Conservation (phyloP, 92 coral and sea anemone genomes). For the Bergia sp. region DNA sequence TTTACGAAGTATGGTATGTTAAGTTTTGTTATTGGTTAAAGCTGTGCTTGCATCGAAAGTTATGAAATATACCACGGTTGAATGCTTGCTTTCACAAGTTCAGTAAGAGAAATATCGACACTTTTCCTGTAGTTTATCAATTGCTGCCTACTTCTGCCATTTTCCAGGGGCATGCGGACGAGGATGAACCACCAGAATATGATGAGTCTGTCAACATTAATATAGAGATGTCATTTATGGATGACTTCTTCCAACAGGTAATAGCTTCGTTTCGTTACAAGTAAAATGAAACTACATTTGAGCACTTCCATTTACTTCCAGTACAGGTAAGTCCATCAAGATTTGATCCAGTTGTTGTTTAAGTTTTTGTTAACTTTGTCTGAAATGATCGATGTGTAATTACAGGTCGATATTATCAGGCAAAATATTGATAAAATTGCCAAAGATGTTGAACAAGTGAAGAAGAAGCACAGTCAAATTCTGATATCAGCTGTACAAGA, state of each 20-base stretch:
- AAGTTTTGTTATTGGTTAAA: background rate
- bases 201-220: constrained; percentile 29
- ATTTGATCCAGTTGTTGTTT: background rate
- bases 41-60: background rate
- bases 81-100: background rate
- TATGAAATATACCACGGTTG: background rate
- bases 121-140: background rate
- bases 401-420: constrained; percentile 83
- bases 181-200: constrained; percentile 45
- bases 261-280: background rate
- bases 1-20: constrained; percentile 40
- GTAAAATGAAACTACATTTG: background rate
- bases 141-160: background rate
- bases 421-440: constrained; percentile 81
- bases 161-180: constrained; percentile 35
- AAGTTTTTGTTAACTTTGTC: background rate
- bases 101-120: background rate
- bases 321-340: background rate
- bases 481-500: constrained; percentile 92
- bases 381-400: background rate
- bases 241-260: constrained; percentile 45
- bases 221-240: constrained; percentile 43
- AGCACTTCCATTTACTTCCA: background rate
- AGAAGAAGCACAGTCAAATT: constrained; percentile 88
- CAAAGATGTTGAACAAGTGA: constrained; percentile 91